Conservation (phyloP, 2,113 vertebrate genomes). For the Thunnus thynnus region DNA sequence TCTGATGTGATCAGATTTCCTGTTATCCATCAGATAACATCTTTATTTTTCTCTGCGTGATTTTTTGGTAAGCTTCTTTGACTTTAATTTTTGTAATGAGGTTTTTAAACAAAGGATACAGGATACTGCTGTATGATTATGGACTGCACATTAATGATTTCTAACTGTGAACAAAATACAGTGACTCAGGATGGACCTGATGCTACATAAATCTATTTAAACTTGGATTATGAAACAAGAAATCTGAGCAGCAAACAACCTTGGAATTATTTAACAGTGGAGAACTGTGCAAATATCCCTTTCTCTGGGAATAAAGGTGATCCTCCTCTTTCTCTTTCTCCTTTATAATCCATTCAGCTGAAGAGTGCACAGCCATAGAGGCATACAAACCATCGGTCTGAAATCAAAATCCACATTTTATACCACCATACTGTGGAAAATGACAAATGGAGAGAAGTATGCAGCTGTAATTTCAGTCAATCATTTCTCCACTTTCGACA, state of each 20-base stretch:
- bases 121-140: too few relatives aligned
- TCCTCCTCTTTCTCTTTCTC: conserved; percentile 3
- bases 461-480: conserved; percentile 19
- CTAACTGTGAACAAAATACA: too few relatives aligned
- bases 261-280: conserved; percentile 17
- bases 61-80: background rate
- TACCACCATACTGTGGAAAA: conserved; percentile 5
- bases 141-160: too few relatives aligned
- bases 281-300: conserved; percentile 9
- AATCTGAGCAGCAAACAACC: background rate
- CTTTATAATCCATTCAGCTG: conserved; percentile 29
- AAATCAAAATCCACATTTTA: conserved; percentile 10
- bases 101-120: background rate
- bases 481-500: conserved; percentile 7
- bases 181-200: background rate
- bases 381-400: background rate
- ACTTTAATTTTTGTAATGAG: background rate
- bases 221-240: background rate
- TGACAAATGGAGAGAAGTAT: background rate
- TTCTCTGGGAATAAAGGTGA: conserved; percentile 28
- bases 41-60: background rate
- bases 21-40: background rate
- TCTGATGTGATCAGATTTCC: background rate
- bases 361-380: conserved; percentile 22
- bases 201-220: background rate